Evolutionary conservation across 2,888 invertebrate genomes (phyloP).

Genomic region (Tolmerus cingulatus): DNA sequence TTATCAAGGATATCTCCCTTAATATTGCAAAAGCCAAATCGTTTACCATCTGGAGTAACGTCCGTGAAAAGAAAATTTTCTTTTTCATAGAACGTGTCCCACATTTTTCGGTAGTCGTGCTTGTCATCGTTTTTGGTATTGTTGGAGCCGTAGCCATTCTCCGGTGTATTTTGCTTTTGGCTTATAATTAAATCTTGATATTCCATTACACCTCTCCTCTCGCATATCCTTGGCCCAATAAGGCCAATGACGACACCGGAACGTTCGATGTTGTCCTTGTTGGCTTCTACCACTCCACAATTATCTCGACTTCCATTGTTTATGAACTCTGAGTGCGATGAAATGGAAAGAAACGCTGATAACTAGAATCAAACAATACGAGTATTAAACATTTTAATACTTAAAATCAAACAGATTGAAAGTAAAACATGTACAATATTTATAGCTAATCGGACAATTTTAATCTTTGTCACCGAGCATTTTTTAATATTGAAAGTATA

Average conservation of each 20-base stretch:
- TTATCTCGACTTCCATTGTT: conserved; percentile 68
- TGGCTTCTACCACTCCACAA: conserved; percentile 60
- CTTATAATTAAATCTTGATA: conserved; percentile 66
- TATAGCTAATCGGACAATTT: no score
- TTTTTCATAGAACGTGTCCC: conserved; percentile 53
- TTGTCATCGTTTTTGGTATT: conserved; percentile 3
- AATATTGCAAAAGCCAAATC: conserved; percentile 51
- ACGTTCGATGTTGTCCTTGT: conserved; percentile 61
- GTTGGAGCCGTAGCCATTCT: conserved; percentile 64
- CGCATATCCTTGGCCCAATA: conserved; percentile 64
- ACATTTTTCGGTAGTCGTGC: conserved; percentile 47
- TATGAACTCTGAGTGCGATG: conserved; percentile 67
- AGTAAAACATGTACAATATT: no score
- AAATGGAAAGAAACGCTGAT: conserved; percentile 67
- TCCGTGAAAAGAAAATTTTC: conserved; percentile 41
- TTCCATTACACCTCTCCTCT: conserved; percentile 65
- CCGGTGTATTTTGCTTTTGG: conserved; percentile 64
- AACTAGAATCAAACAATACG: conserved; percentile 51
- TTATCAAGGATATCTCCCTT: conserved; percentile 58
- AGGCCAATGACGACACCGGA: conserved; percentile 66
- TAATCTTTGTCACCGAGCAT: no score
- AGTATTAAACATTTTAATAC: not conserved
- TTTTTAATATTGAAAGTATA: no score
- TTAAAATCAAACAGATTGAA: no score
- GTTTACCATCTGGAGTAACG: not conserved